Evolutionary conservation across 2,797 vertebrate species (phyloP).

Genomic region (Gila robusta): DNA sequence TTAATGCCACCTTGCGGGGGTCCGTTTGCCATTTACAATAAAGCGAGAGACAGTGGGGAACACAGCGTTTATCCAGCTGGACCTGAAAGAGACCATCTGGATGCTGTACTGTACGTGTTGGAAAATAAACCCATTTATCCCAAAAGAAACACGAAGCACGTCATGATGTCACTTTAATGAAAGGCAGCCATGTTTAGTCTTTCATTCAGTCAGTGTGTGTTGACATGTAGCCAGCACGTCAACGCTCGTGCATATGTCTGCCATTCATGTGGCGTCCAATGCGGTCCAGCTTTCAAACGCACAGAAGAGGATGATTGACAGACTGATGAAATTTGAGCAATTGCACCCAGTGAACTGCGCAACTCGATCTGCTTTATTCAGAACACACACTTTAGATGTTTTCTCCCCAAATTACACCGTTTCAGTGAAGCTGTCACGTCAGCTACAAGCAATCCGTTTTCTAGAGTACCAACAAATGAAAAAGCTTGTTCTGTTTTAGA

Average conservation of each 20-base stretch:
- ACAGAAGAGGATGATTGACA: conserved; percentile 10
- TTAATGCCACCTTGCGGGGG: conserved; percentile 6
- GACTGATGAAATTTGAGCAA: conserved; percentile 8
- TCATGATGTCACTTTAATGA: conserved; percentile 34
- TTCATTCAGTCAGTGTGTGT: neutral
- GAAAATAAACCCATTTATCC: conserved; percentile 5
- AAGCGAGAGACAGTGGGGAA: neutral
- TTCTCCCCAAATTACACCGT: neutral
- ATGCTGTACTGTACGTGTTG: conserved; percentile 7
- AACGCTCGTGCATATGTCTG: neutral
- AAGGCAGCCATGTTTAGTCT: conserved; percentile 25
- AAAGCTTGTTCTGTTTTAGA: neutral
- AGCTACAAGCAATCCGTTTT: neutral
- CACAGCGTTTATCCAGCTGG: conserved; percentile 39
- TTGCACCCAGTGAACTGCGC: conserved; percentile 17
- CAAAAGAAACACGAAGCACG: neutral
- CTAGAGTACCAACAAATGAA: neutral
- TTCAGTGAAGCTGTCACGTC: conserved; percentile 12
- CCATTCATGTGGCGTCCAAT: conserved; percentile 8
- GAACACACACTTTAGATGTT: conserved; percentile 15
- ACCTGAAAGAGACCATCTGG: conserved; percentile 47
- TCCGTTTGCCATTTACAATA: conserved; percentile 13
- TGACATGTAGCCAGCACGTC: conserved; percentile 6
- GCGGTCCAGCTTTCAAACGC: neutral
- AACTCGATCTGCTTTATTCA: neutral